Base-by-base conservation (phyloP, 2,888 invertebrate genomes). In the Syrista parreyssii region DNA sequence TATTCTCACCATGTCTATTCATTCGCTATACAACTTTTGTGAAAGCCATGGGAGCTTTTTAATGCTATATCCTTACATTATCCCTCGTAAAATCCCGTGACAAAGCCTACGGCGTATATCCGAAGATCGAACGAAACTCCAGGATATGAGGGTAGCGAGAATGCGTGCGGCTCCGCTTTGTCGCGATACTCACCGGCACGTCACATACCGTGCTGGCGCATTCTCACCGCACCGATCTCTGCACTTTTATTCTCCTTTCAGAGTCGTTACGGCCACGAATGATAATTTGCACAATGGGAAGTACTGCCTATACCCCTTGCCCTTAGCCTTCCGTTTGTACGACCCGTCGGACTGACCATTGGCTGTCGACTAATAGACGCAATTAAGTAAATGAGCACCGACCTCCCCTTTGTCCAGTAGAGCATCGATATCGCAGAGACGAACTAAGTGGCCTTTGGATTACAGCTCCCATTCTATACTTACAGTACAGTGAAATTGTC, bases 101-200 rank as follows among this genome's bases (percentile, higher is more conserved):
- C 55, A 55, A 71, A 71, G 30, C 30, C 23, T 71, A 3, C 31
- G 71, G 12, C 9, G 23, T 71, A 33, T 71, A 71, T 33, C 15
- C 30, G 71, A 71, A 71, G 33, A 71, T 55, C 55, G 55, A 55
- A 55, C 55, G 55, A 55, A 55, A 23, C 55, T 55, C 9, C 55
- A 55, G 55, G 55, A 55, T 55, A 23, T 23, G 55, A 55, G 55
- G 55, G 55, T 55, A 55, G 6, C 55, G 55, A 23, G 71, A 33
- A 78, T 83, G 86, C 86, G 86, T 86, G 86, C 69, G 86, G 86
- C 86, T 86, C 86, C 86, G 81, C 80, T 80, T 83, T 75, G 86
- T 82, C 86, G 84, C 80, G 74, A 55, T 74, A 76, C 79, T 79
- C 73, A 76, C 80, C 82, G 81, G 79, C 82, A 80, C 80, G 81